A percentile compares a stretch with the other conserved stretches of the same genome.
Conservation (phyloP, 2,113 vertebrate genomes). For the Cyanoramphus novaezelandiae region DNA sequence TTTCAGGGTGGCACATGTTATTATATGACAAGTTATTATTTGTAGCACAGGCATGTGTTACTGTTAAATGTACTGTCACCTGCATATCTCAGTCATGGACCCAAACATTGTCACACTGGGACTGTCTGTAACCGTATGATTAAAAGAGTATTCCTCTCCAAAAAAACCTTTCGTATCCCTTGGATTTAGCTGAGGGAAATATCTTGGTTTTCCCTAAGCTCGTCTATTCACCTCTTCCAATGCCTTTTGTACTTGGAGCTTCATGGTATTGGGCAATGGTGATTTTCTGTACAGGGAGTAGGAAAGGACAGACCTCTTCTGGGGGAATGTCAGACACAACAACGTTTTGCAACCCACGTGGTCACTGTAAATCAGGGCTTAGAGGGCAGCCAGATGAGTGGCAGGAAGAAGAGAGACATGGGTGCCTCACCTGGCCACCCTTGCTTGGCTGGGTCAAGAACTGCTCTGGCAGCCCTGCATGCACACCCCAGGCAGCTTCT, state of each 20-base stretch:
- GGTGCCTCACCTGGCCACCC: not conserved
- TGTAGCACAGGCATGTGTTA: not conserved
- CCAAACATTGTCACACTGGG: rapidly evolving
- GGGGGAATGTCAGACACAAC: not conserved
- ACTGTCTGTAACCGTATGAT: not conserved
- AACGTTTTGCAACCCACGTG: not conserved
- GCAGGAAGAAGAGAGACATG: not conserved
- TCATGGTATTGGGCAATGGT: not conserved
- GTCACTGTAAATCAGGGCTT: not conserved
- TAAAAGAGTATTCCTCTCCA: not conserved
- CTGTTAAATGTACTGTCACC: not conserved
- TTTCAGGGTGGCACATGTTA: not conserved
- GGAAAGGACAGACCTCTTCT: not conserved
- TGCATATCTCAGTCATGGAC: not conserved
- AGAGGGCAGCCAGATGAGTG: not conserved
- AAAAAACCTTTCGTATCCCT: not conserved
- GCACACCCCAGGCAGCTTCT: not conserved
- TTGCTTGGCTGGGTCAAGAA: not conserved
- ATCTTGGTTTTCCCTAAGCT: not conserved
- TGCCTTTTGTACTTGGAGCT: not conserved
- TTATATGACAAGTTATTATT: not conserved
- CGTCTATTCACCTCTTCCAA: not conserved
- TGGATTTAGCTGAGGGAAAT: not conserved
- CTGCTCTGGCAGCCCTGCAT: not conserved
- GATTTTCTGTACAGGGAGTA: not conserved